Evolutionary conservation across 2,888 invertebrate species (phyloP), one percentile per base, ranked within the genome.

Genomic region (Tenthredo scrophulariae): DNA sequence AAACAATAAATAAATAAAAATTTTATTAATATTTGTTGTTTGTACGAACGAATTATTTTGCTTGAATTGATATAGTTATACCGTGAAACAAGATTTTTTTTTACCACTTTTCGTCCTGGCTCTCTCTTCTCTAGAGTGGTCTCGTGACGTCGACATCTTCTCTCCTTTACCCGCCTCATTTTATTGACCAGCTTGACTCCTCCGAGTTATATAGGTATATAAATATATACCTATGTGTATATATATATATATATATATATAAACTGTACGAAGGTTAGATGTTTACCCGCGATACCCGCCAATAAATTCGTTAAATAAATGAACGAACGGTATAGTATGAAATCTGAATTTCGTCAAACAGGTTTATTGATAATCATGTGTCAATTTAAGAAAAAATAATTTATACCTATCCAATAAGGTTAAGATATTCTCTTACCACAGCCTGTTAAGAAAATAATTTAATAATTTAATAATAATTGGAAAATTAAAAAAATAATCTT

Each of bases 111-210:
- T 79, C 9, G 1, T 29, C 33, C n/a, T 10, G 79, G 2, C 29
- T 18, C 13, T 29, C 37, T 37, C 37, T 7, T 37, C 7, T 70
- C 9, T 6, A 75, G 26, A n/a, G 70, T 72, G 9, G 18, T 75
- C 46, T 26, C 46, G 75, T 75, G 43, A 75, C 46, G 46, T 75
- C 26, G 75, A 75, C 46, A 54, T 50, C 50, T 77, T 77, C 46
- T 22, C 50, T 29, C n/a, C 40, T 40, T 22, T 37, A 40, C 72
- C 75, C 75, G 29, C 75, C 75, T 77, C 50, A 43, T 26, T 77
- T 50, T 77, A 77, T 77, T 77, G 75, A 77, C 75, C 46, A 77
- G 75, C 50, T 77, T 77, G 13, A 77, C 46, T 50, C 46, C 46
- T 15, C 26, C 50, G 29, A 77, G 50, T 50, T 26, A 77, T 26